phyloP scores from a whole-genome alignment of 2,888 invertebrate genomes.

The Charanyca ferruginea region DNA sequence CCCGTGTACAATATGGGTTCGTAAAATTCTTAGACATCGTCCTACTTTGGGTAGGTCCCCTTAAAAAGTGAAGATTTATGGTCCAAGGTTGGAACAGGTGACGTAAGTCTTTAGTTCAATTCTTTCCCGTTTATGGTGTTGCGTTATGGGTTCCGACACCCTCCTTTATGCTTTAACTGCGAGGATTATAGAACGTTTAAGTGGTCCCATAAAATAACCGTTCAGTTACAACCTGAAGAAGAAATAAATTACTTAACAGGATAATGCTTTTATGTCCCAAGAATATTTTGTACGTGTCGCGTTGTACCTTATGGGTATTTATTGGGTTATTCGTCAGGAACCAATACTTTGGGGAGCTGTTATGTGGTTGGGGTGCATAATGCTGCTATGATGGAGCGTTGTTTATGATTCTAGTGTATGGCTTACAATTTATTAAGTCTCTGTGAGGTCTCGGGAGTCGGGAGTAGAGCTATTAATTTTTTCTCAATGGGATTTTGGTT shows the following conservation, averaged over 20 bases:
- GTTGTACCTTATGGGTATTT: slow-evolving; percentile 89
- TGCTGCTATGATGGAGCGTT: slow-evolving; percentile 78
- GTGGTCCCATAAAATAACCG: slow-evolving; percentile 88
- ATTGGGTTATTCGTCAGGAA: slow-evolving; percentile 89
- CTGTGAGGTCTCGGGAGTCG: slow-evolving; percentile 68
- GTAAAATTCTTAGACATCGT: slow-evolving; percentile 65
- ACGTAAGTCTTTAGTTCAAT: slow-evolving; percentile 77
- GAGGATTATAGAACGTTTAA: slow-evolving; percentile 88
- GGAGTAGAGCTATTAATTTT: slow-evolving; percentile 64
- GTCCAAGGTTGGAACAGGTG: slow-evolving; percentile 81
- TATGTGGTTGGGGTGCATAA: slow-evolving; percentile 90
- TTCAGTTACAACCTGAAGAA: slow-evolving; percentile 86
- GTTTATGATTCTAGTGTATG: slow-evolving; percentile 84
- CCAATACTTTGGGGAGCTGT: slow-evolving; percentile 87
- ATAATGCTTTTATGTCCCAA: slow-evolving; percentile 89
- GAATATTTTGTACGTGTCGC: slow-evolving; percentile 90
- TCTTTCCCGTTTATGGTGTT: slow-evolving; percentile 83
- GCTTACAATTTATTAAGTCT: slow-evolving; percentile 84
- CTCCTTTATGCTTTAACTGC: slow-evolving; percentile 86
- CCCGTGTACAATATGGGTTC: slow-evolving; percentile 64
- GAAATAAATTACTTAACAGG: slow-evolving; percentile 91
- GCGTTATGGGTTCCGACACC: slow-evolving; percentile 84
- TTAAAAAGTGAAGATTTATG: slow-evolving; percentile 82
- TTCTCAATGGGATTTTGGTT: slow-evolving; percentile 54
- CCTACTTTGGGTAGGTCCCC: slow-evolving; percentile 68